Evolutionary conservation across 2,888 invertebrate species (phyloP), one percentile per base, ranked within the genome.

Genomic region (Tenodera sinensis): DNA sequence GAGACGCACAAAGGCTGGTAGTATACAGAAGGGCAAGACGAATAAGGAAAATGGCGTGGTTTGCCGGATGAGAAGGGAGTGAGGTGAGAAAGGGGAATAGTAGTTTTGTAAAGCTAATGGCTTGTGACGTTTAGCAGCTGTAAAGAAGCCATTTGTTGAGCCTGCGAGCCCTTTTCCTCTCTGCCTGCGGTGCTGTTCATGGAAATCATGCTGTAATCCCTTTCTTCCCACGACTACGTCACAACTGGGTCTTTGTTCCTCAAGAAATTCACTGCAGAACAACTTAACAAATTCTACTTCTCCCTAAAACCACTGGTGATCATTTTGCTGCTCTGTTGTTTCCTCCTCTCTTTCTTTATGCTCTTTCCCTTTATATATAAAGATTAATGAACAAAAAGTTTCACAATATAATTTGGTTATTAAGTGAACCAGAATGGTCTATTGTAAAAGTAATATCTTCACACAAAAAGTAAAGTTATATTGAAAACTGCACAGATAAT

Each of bases 81-180:
- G 47, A 47, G 47, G 12, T 28, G 27, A 85, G 34, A 28, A n/a
- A 84, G 42, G 54, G 54, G 54, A 71, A 71, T 71, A 71, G 54
- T 71, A 71, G 54, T 81, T 86, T 86, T 86, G 86, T 86, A 81
- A 86, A 86, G 86, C 86, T 86, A 86, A 86, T 86, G 86, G 86
- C 20, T 28, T 81, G 81, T 86, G 86, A 81, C 86, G 86, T 86
- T 86, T 81, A 86, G 81, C 86, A 86, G 86, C 30, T 86, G 86
- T 81, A 85, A 47, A 85, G 85, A 85, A 85, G 85, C 54, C 85
- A 85, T 85, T 85, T 85, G 85, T 47, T 47, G 85, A 85, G 85
- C 85, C 30, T 54, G 54, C 28, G 54, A 71, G 54, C 54, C 54
- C 54, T 71, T 71, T 71, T 71, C 54, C 54, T 71, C 54, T 71